Evolutionary conservation across 2,797 vertebrate genomes (phyloP), one percentile per base, ranked within the genome.

Genomic region (Smutsia temminckii): DNA sequence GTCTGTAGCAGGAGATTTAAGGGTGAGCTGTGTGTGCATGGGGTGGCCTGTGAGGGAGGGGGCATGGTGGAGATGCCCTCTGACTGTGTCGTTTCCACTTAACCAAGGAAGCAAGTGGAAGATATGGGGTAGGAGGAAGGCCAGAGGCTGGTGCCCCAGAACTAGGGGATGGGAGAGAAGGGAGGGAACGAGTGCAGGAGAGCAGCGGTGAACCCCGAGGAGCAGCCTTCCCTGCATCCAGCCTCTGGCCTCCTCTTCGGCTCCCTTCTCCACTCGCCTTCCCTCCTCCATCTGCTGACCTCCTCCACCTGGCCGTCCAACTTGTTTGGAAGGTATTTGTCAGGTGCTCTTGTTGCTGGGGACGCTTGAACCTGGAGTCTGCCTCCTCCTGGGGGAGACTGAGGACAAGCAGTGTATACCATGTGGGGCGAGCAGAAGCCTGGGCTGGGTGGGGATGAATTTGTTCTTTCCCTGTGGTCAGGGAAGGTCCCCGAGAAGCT

Each of bases 381-480:
- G 46, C 34, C 29, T 5, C 40, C 63, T 63, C 57, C 6, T 7
- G 5, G 11, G 61, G 77, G 25, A 57, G 71, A 8, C 46, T 1
- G n/a, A 2, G 1, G 3, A 11, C n/a, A 0, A 14, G 13, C n/a
- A 11, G 21, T 8, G 1, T 1, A 0, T 3, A 10, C 40, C 55
- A 3, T 0, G 1, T 0, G 11, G 55, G 69, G 4, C 6, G 1
- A 9, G 17, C n/a, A 23, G 69, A 25, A 6, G n/a, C 85, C 5
- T 0, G 57, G 42, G 32, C 6, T 8, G 7, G 4, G 8, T 2
- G 32, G 8, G 37, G 51, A 25, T 7, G 16, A 46, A 5, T 16
- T 46, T n/a, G 29, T 57, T 51, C 32, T 12, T 46, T 34, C 16
- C 14, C 21, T 20, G 29, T 71, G 37, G 29, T 20, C 27, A 6